Conservation (phyloP, 2,888 invertebrate genomes). For the Balanococcus diminutus region DNA sequence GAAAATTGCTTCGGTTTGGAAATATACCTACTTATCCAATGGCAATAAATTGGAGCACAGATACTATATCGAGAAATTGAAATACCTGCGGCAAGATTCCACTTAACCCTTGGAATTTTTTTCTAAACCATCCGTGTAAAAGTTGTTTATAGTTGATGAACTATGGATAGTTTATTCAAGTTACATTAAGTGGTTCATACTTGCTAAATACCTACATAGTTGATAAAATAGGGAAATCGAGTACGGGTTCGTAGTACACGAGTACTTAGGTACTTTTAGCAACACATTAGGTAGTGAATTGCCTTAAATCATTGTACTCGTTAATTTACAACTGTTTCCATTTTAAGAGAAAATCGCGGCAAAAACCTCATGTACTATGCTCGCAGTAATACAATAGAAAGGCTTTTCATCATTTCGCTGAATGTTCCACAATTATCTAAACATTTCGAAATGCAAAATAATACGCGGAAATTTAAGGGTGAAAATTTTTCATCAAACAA, state of each 20-base stretch:
- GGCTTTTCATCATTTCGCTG: background rate
- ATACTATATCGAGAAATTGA: too few relatives aligned
- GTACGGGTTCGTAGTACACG: background rate
- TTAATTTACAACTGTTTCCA: background rate
- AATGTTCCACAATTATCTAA: too few relatives aligned
- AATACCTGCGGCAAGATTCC: too few relatives aligned
- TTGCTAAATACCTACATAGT: background rate
- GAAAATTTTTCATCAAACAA: too few relatives aligned
- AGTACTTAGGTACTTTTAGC: background rate
- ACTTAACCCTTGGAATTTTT: background rate
- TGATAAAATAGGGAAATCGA: background rate
- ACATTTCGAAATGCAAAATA: too few relatives aligned
- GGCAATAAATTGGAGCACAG: too few relatives aligned
- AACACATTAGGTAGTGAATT: background rate
- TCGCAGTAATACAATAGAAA: background rate
- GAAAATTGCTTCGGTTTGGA: too few relatives aligned
- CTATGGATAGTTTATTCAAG: background rate
- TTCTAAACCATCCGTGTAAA: background rate
- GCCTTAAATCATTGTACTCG: background rate
- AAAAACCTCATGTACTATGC: background rate
- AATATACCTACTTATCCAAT: too few relatives aligned
- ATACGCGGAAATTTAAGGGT: too few relatives aligned
- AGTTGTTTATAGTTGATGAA: background rate
- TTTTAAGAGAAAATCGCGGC: background rate
- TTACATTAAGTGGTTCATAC: background rate